phyloP scores from a whole-genome alignment of 2,888 invertebrate genomes.

The Drosophila neotestacea region DNA sequence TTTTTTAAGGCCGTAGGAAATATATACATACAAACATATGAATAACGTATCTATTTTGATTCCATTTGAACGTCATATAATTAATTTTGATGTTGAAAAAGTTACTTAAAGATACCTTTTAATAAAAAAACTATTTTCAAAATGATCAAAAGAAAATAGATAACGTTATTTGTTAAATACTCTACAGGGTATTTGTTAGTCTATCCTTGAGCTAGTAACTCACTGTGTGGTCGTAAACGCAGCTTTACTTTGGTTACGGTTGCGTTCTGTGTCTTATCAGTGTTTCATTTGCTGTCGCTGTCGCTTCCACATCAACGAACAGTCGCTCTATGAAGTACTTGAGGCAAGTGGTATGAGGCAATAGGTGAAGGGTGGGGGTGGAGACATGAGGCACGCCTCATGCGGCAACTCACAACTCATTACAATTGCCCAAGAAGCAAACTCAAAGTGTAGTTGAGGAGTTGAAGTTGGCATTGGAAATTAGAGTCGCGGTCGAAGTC shows the following conservation, averaged over 20 bases:
- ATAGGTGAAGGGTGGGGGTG: neutral
- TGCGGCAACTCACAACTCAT: constrained; percentile 38
- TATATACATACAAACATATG: too few species aligned
- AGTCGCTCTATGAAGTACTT: constrained; percentile 16
- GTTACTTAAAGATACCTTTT: too few species aligned
- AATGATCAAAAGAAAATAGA: too few species aligned
- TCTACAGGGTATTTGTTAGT: neutral
- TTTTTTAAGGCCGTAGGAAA: too few species aligned
- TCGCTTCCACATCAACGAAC: constrained; percentile 54
- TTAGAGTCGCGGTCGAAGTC: constrained; percentile 2
- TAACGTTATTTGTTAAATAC: too few species aligned
- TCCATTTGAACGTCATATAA: too few species aligned
- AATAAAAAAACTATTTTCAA: too few species aligned
- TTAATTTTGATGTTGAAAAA: too few species aligned
- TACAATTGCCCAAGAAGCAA: constrained; percentile 45
- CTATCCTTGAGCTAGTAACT: neutral
- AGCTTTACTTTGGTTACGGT: constrained; percentile 22
- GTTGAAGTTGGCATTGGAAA: constrained; percentile 25
- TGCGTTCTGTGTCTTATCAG: constrained; percentile 41
- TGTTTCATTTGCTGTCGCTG: constrained; percentile 40
- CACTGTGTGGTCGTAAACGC: constrained; percentile 8
- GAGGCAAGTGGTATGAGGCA: constrained; percentile 15
- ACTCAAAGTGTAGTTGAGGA: constrained; percentile 15
- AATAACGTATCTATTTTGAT: too few species aligned
- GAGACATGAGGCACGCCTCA: constrained; percentile 6